These are phyloP conservation scores for Chascanopsetta lugubris DNA, from an alignment of 2,113 vertebrate species.

Conservation along the genomic window DNA sequence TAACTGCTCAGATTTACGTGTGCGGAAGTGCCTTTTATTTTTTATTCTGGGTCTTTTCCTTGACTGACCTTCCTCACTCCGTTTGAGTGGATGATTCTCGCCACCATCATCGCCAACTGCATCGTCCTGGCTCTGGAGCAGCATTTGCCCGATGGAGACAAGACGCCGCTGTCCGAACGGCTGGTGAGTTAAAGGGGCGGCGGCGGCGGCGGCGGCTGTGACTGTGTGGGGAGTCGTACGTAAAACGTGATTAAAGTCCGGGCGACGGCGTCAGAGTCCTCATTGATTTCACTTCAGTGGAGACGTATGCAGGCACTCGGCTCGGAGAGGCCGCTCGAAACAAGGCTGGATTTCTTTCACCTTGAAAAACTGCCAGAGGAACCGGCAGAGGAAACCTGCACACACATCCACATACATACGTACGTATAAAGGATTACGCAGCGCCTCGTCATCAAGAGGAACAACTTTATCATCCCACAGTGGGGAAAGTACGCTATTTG, in stretches of 20 bases:
- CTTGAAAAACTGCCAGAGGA: background rate
- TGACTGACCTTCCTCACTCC: conserved; percentile 71
- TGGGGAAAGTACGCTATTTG: too few species aligned
- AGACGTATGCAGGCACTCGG: background rate
- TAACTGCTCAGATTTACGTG: background rate
- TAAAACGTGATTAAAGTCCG: conserved; percentile 1
- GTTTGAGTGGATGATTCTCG: conserved; percentile 86
- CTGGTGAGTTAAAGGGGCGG: conserved; percentile 72
- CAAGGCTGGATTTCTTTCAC: background rate
- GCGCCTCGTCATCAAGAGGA: too few species aligned
- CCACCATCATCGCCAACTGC: conserved; percentile 85
- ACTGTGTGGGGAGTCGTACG: background rate
- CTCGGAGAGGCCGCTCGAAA: background rate
- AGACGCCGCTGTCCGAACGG: conserved; percentile 84
- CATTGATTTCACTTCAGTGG: background rate
- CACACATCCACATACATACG: too few species aligned
- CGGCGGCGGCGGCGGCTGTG: too few species aligned
- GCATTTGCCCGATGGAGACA: conserved; percentile 83
- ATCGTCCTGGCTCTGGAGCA: conserved; percentile 84
- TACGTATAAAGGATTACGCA: too few species aligned
- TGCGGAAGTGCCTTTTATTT: background rate
- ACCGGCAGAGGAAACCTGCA: background rate
- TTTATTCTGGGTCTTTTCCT: too few species aligned
- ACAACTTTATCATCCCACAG: too few species aligned
- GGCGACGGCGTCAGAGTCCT: conserved; percentile 3